These are phyloP conservation scores for Phalanger gymnotis DNA, from an alignment of 2,797 vertebrate species.

Conservation along the genomic window DNA sequence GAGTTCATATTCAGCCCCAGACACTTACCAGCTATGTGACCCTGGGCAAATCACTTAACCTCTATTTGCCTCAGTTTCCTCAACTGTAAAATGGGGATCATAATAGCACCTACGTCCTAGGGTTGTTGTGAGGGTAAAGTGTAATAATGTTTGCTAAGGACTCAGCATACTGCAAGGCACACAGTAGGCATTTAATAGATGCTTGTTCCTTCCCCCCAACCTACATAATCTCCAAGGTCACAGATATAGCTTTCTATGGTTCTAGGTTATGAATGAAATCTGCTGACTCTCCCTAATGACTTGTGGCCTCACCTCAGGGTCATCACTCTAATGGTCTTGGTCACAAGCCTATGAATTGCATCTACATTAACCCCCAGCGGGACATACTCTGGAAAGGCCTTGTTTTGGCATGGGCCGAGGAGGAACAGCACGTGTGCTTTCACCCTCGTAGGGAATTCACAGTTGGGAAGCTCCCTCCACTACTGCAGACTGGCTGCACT, in stretches of 20 bases:
- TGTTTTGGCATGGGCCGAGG: not conserved
- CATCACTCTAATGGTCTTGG: not conserved
- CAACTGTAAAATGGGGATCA: not conserved
- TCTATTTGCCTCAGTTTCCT: not conserved
- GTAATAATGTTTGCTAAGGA: not conserved
- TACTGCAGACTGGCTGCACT: not conserved
- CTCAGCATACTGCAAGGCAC: not conserved
- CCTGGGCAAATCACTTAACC: not conserved
- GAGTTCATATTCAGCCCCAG: not conserved
- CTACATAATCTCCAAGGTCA: not conserved
- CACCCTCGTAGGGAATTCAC: not conserved
- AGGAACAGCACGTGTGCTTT: not conserved
- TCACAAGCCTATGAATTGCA: not conserved
- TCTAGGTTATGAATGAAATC: not conserved
- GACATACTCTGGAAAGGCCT: not conserved
- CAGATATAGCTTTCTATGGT: not conserved
- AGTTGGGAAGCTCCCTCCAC: not conserved
- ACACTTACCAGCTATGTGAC: not conserved
- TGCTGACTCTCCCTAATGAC: not conserved
- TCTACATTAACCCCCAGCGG: not conserved
- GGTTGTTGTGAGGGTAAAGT: not conserved
- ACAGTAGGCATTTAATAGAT: not conserved
- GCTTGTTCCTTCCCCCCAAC: not conserved
- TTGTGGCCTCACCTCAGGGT: not conserved
- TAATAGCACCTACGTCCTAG: not conserved